Percentiles rank a stretch among this genome's conserved stretches.
Evolutionary conservation across 2,113 vertebrate genomes (phyloP).

Genomic region (Oriolus oriolus): DNA sequence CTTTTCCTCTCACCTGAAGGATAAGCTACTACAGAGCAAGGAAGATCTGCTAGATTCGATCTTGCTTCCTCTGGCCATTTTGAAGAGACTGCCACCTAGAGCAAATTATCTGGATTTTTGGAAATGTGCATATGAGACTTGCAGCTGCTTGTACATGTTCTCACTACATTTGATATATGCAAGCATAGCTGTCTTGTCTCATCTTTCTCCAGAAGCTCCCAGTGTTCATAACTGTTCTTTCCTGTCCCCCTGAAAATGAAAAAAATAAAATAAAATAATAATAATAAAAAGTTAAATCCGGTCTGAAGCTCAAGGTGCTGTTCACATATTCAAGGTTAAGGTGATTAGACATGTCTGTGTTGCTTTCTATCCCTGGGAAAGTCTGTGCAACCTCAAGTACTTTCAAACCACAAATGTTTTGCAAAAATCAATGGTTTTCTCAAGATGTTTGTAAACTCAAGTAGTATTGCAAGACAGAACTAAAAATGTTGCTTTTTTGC

Average conservation of each 20-base stretch:
- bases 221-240: neutral
- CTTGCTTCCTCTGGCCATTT: neutral
- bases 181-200: neutral
- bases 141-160: neutral
- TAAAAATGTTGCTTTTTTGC: accelerated
- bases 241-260: neutral
- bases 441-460: neutral
- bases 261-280: neutral
- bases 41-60: neutral
- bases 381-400: neutral
- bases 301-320: neutral
- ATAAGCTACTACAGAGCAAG: neutral
- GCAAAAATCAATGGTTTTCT: neutral
- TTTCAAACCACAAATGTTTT: neutral
- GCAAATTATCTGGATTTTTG: neutral
- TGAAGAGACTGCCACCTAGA: neutral
- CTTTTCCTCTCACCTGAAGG: neutral
- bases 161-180: neutral
- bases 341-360: neutral
- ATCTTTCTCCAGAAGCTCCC: neutral
- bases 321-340: neutral
- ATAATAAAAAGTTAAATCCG: neutral
- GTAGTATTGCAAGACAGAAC: neutral
- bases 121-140: neutral
- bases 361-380: neutral